Evolutionary conservation across 2,113 vertebrate species (phyloP), one percentile per base, ranked within the genome.

Genomic region (Galeopterus variegatus): DNA sequence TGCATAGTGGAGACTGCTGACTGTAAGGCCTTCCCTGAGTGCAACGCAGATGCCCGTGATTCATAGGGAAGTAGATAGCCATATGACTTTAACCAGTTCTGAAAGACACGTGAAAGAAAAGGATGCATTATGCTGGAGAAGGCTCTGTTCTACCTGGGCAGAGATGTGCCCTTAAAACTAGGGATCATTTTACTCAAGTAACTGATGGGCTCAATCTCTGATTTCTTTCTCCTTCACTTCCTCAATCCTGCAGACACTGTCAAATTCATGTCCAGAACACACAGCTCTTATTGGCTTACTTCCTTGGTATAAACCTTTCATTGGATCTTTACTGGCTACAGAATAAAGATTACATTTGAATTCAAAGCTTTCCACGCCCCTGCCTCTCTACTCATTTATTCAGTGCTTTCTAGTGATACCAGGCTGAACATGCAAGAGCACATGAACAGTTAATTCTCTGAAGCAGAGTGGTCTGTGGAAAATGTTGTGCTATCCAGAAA

Each of bases 41-140:
- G 99, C 97, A 99, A 97, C 95, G 99, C 99, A 0, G 99, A 99
- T 1, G 99, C 99, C 36, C 99, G 98, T 31, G 99, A 98, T 48
- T 99, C 99, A 76, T 99, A 99, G 36, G 99, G 99, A 95, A 99
- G 99, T 97, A 99, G 98, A 97, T 99, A 99, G 93, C 99, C 99
- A 9, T 99, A 99, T 52, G 99, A 99, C 98, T 99, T 99, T 97
- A 99, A 89, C 99, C 99, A 99, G 36, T 98, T 99, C 99, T 99
- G 99, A 60, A 97, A 97, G 98, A 97, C 77, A 97, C 0, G 26
- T n/a, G 87, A 85, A 72, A 95, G 84, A 58, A 94, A 90, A 96
- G 23, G 52, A 41, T 21, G 31, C 56, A 56, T 97, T 82, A 97
- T n/a, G 65, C 64, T 14, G 64, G 67, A 88, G 90, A 93, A 95